Percentiles rank a stretch among this genome's conserved stretches.
These are phyloP conservation scores for Microctonus brassicae DNA, from an alignment of 2,888 invertebrate species.

Conservation along the genomic window DNA sequence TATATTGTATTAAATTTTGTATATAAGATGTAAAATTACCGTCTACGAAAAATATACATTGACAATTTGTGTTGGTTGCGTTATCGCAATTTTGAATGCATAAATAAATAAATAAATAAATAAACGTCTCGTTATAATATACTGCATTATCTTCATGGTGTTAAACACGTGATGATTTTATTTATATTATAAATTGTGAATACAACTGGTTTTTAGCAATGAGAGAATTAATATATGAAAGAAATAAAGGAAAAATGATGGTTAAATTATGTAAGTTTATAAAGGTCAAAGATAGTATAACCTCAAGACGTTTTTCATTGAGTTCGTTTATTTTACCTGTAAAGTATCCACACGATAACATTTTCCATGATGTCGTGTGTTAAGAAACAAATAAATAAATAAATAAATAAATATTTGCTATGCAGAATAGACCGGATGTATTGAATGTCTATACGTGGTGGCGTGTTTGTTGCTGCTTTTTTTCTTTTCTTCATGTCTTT, in stretches of 20 bases:
- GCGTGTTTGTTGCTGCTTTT: constrained; percentile 24
- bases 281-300: constrained; percentile 41
- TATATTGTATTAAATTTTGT: too few species aligned
- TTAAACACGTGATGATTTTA: constrained; percentile 49
- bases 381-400: not conserved
- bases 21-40: too few species aligned
- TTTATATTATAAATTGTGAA: constrained; percentile 40
- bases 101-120: not conserved
- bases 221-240: constrained; percentile 16
- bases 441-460: not conserved
- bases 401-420: not conserved
- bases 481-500: not conserved
- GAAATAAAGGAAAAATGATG: constrained; percentile 31
- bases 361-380: not conserved
- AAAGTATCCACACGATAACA: not conserved
- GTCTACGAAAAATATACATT: too few species aligned
- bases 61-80: too few species aligned
- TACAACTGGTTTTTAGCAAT: constrained; percentile 49
- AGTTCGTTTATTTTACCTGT: not conserved
- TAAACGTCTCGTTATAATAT: too few species aligned
- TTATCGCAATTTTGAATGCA: not conserved
- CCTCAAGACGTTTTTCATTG: constrained; percentile 36
- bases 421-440: constrained; percentile 3
- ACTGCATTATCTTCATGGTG: constrained; percentile 3
- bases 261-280: constrained; percentile 50